Evolutionary conservation across 2,797 vertebrate species (phyloP).

Genomic region (Enteromius radiatus): DNA sequence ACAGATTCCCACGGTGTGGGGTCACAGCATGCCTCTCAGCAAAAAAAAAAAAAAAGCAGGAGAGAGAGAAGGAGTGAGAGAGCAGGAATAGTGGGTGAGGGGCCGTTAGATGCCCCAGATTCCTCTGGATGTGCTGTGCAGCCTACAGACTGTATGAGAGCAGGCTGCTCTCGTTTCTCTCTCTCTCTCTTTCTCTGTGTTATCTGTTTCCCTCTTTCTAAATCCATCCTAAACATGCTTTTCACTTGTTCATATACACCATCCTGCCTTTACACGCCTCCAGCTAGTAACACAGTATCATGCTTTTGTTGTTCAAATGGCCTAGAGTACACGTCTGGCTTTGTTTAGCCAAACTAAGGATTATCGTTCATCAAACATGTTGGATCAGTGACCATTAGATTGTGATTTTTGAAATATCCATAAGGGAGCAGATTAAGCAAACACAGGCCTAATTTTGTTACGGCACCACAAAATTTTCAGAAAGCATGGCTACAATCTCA

Average conservation of each 20-base stretch:
- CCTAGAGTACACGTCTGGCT: not conserved
- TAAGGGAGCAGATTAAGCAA: conserved; percentile 46
- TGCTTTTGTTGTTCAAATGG: conserved; percentile 17
- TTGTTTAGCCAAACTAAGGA: conserved; percentile 29
- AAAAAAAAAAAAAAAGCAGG: conserved; percentile 23
- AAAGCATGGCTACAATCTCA: conserved; percentile 27
- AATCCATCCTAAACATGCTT: conserved; percentile 11
- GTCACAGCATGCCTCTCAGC: conserved; percentile 68
- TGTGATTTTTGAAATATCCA: conserved; percentile 19
- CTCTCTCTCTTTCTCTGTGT: conserved; percentile 52
- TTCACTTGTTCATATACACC: conserved; percentile 5
- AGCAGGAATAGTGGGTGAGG: conserved; percentile 69
- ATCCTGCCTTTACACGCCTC: conserved; percentile 1
- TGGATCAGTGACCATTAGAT: conserved; percentile 41
- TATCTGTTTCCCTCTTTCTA: not conserved
- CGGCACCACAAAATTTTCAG: not conserved
- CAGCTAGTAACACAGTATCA: conserved; percentile 32
- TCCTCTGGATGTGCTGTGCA: conserved; percentile 70
- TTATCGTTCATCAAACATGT: conserved; percentile 42
- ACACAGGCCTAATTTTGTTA: conserved; percentile 36
- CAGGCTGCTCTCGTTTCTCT: conserved; percentile 66
- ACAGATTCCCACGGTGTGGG: conserved; percentile 57
- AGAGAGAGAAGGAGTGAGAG: not conserved
- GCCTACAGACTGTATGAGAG: conserved; percentile 69
- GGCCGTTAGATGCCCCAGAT: conserved; percentile 83